Evolutionary conservation across 2,888 invertebrate species (phyloP).

Genomic region (Teleogryllus oceanicus): DNA sequence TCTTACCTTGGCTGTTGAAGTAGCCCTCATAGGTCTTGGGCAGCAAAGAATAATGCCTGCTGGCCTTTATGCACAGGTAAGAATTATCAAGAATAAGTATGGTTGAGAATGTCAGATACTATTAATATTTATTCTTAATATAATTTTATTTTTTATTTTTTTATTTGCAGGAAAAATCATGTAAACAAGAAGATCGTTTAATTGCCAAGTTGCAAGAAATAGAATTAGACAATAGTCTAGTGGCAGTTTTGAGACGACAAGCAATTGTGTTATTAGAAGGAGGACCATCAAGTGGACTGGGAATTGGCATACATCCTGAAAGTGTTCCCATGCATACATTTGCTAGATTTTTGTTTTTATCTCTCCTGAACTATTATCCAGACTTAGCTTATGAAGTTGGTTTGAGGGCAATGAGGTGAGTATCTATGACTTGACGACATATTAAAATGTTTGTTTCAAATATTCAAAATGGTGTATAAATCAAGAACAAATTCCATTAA

Average conservation of each 20-base stretch:
- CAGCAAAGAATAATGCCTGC: constrained; percentile 75
- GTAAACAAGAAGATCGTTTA: constrained; percentile 72
- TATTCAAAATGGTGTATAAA: too few species aligned
- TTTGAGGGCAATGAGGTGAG: constrained; percentile 67
- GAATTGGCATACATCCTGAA: constrained; percentile 71
- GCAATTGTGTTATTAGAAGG: constrained; percentile 69
- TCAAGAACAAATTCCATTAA: too few species aligned
- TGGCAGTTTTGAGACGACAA: constrained; percentile 65
- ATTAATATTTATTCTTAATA: neutral
- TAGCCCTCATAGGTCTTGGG: constrained; percentile 72
- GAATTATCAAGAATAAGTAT: neutral
- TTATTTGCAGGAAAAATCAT: constrained; percentile 57
- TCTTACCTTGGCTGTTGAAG: constrained; percentile 72
- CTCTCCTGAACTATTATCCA: constrained; percentile 68
- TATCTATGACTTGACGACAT: neutral
- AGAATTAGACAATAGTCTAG: constrained; percentile 67
- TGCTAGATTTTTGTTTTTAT: constrained; percentile 74
- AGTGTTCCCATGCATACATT: constrained; percentile 83
- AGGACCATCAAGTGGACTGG: constrained; percentile 72
- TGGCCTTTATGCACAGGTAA: constrained; percentile 72
- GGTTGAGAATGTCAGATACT: neutral
- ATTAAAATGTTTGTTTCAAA: neutral
- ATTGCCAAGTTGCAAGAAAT: constrained; percentile 72
- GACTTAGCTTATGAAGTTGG: constrained; percentile 79
- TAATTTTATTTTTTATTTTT: neutral